These are phyloP conservation scores for Camelus dromedarius DNA, from an alignment of 2,113 vertebrate species.

Conservation along the genomic window DNA sequence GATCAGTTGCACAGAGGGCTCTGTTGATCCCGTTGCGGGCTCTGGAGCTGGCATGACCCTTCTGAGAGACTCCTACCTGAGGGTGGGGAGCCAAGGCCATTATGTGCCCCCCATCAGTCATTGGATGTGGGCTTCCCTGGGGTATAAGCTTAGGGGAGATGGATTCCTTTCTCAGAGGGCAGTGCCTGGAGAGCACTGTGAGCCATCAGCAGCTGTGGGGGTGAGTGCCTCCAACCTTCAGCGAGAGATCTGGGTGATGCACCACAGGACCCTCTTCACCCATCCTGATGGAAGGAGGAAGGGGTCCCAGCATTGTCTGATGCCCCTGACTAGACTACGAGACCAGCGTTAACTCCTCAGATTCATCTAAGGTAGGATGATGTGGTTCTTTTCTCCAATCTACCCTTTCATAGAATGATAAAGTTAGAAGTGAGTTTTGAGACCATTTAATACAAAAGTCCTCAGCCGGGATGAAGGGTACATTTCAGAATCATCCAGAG, in stretches of 20 bases:
- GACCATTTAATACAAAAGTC: neutral
- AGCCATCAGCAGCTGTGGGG: neutral
- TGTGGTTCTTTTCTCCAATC: neutral
- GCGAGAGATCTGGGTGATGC: neutral
- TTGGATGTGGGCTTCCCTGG: neutral
- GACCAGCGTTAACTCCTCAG: neutral
- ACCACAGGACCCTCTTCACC: fast-evolving
- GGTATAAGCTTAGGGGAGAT: neutral
- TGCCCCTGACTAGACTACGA: neutral
- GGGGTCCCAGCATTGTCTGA: no score
- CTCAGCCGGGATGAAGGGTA: neutral
- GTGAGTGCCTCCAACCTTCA: neutral
- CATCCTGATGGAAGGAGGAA: neutral
- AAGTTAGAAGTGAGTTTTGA: neutral
- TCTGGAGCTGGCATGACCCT: neutral
- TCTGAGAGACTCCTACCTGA: neutral
- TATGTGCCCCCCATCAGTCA: neutral
- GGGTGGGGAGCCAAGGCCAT: neutral
- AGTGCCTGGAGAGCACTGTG: neutral
- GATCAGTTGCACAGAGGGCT: neutral
- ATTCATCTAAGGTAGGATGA: neutral
- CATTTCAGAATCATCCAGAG: neutral
- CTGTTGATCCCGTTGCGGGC: neutral
- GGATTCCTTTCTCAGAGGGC: neutral
- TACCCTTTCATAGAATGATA: neutral